phyloP scores from a whole-genome alignment of 2,797 vertebrate species.

The Scolopax rusticola region DNA sequence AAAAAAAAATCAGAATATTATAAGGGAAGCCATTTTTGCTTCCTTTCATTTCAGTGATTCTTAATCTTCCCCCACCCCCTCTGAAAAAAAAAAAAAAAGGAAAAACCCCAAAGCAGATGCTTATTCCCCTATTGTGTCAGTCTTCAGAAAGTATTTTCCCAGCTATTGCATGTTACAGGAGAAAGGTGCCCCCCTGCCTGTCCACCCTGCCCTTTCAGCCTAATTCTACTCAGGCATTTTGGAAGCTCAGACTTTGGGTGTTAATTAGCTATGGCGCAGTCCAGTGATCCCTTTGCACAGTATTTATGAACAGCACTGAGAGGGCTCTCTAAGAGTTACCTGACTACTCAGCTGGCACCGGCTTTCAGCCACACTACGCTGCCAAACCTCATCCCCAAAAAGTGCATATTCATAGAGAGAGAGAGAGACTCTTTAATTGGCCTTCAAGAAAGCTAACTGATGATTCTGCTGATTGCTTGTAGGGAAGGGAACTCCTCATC shows the following conservation, averaged over 20 bases:
- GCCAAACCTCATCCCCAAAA: slow-evolving; percentile 34
- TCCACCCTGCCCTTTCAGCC: background rate
- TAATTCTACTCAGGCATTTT: background rate
- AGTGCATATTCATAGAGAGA: background rate
- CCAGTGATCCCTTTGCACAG: background rate
- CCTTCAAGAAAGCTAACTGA: slow-evolving; percentile 85
- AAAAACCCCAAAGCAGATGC: background rate
- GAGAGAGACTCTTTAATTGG: slow-evolving; percentile 8
- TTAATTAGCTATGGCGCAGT: background rate
- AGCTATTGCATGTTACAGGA: background rate
- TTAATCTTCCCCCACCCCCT: background rate
- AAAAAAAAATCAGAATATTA: background rate
- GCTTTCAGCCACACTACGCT: background rate
- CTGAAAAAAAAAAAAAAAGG: background rate
- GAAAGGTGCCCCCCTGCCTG: background rate
- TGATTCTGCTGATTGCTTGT: slow-evolving; percentile 94
- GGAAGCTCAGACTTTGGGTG: slow-evolving; percentile 19
- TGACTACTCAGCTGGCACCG: background rate
- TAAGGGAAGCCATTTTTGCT: background rate
- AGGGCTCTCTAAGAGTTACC: background rate
- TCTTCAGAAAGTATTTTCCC: background rate
- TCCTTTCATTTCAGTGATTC: background rate
- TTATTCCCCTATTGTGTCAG: background rate
- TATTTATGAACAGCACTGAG: background rate
- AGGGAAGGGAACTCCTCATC: slow-evolving; percentile 97